phyloP scores from a whole-genome alignment of 2,113 vertebrate species.

The Lota lota region DNA sequence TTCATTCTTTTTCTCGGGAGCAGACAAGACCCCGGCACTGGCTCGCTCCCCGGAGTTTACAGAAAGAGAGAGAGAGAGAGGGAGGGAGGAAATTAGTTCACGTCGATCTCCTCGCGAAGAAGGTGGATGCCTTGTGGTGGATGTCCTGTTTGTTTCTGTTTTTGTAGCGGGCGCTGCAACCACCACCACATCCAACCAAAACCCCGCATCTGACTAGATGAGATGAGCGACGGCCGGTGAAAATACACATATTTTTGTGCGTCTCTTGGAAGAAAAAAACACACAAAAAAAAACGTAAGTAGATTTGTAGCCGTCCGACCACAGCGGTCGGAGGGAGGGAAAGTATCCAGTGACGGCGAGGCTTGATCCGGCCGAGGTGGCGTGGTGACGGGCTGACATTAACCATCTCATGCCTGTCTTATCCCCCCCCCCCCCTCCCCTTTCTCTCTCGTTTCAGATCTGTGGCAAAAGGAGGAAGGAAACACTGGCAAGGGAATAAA shows the following conservation, averaged over 20 bases:
- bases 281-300: slow-evolving; percentile 70
- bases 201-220: slow-evolving; percentile 53
- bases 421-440: slow-evolving; percentile 61
- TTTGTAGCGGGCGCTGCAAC: slow-evolving; percentile 61
- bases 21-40: no score
- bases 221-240: slow-evolving; percentile 35
- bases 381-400: slow-evolving; percentile 86
- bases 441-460: slow-evolving; percentile 73
- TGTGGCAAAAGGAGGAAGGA: slow-evolving; percentile 42
- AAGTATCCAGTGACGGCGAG: slow-evolving; percentile 81
- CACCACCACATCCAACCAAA: slow-evolving; percentile 11
- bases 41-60: slow-evolving; percentile 50
- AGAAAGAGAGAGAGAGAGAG: no score
- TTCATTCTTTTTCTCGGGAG: no score
- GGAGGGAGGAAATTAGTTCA: background rate
- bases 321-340: slow-evolving; percentile 71
- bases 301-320: slow-evolving; percentile 30
- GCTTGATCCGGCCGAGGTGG: slow-evolving; percentile 87
- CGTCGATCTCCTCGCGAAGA: slow-evolving; percentile 57
- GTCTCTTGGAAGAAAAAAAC: background rate
- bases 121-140: no score
- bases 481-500: slow-evolving; percentile 47
- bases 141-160: slow-evolving; percentile 49
- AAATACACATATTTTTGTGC: background rate
- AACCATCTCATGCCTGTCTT: slow-evolving; percentile 81